A percentile compares a stretch with the other conserved stretches of the same genome.
phyloP scores from a whole-genome alignment of 2,797 vertebrate species.

The Manis pentadactyla region DNA sequence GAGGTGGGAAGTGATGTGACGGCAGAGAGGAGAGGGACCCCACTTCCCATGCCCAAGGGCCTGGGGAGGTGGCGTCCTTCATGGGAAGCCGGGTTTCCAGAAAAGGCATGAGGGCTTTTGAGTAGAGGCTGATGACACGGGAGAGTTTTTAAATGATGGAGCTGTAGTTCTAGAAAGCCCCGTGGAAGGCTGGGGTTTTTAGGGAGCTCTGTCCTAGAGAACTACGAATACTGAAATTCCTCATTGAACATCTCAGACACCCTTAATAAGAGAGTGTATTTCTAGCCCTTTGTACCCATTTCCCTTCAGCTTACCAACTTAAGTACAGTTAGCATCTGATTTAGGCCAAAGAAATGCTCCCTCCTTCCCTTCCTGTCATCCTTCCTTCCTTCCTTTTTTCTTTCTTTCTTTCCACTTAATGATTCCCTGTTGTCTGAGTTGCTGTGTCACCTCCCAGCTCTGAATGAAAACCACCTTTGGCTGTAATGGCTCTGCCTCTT shows the following conservation, averaged over 20 bases:
- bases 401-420: not conserved
- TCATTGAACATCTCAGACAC: not conserved
- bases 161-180: not conserved
- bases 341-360: not conserved
- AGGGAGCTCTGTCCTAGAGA: not conserved
- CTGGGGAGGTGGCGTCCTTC: not conserved
- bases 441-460: not conserved
- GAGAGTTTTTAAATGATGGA: not conserved
- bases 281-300: not conserved
- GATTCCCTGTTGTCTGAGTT: not conserved
- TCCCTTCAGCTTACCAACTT: not conserved
- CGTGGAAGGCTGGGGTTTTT: not conserved
- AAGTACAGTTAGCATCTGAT: not conserved
- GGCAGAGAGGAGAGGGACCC: not conserved
- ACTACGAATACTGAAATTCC: not conserved
- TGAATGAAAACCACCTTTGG: not conserved
- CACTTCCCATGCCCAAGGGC: accelerated
- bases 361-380: too few species aligned
- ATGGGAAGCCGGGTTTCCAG: not conserved
- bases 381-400: too few species aligned
- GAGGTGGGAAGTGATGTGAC: not conserved
- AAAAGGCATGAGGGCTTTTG: not conserved
- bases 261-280: not conserved
- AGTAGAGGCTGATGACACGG: not conserved
- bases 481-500: not conserved